A percentile compares a stretch with the other conserved stretches of the same genome.
These are phyloP conservation scores for Isoperla grammatica DNA, from an alignment of 2,888 invertebrate species.

Conservation along the genomic window DNA sequence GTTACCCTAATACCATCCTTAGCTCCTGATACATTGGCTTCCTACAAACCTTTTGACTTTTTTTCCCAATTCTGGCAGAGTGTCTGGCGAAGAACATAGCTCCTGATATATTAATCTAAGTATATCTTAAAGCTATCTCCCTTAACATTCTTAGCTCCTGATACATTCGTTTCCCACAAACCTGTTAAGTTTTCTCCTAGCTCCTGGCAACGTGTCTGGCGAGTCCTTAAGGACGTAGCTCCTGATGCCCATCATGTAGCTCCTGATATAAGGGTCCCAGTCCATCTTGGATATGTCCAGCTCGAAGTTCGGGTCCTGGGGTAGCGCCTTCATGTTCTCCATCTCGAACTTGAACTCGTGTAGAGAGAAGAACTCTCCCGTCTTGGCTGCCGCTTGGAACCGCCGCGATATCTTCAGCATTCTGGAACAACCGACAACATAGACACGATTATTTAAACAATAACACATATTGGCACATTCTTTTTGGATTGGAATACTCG, in stretches of 20 bases:
- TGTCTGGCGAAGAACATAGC: no score
- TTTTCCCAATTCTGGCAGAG: no score
- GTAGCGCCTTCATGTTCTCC: conserved; percentile 52
- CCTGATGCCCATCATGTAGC: conserved; percentile 79
- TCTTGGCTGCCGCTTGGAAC: conserved; percentile 69
- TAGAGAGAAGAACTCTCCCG: conserved; percentile 78
- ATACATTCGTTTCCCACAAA: no score
- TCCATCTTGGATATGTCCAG: conserved; percentile 59
- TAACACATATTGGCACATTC: no score
- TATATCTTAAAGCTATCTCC: no score
- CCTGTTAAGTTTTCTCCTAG: conserved; percentile 61
- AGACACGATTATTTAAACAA: no score
- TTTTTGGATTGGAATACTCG: no score
- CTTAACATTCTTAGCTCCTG: no score
- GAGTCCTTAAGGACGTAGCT: conserved; percentile 75
- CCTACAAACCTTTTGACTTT: no score
- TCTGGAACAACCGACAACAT: conserved; percentile 45
- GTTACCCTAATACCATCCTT: no score
- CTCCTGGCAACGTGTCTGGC: conserved; percentile 56
- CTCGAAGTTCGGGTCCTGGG: conserved; percentile 54
- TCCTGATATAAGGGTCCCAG: conserved; percentile 75
- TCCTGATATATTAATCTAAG: no score
- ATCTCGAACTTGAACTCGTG: conserved; percentile 78
- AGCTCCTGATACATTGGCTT: no score
- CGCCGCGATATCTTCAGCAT: conserved; percentile 80